Base-by-base conservation (phyloP, 2,113 vertebrate genomes). In the Muntiacus muntjak region DNA sequence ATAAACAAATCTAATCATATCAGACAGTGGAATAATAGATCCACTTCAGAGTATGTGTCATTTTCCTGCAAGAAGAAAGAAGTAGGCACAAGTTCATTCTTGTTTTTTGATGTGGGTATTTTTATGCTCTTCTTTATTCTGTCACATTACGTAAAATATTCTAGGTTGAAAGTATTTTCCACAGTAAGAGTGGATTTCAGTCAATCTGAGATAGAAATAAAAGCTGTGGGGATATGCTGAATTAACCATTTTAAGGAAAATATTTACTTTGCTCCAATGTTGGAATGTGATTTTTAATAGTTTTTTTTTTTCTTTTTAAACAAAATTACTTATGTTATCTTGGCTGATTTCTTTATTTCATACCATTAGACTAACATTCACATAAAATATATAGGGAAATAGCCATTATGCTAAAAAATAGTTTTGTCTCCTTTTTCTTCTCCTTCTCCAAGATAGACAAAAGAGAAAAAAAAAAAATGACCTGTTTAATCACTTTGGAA, bases 121-220 rank as follows among this genome's bases (percentile, higher is more conserved):
- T 97, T 95, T 78, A 52, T 25, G 52, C 54, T 93, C 11, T 55
- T 93, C 79, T 93, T 95, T 95, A 89, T 95, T 89, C 91, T 95
- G 71, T 89, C 94, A 93, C 5, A 74, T 89, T 84, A 28, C 71
- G 95, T 95, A 62, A 94, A 83, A 71, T 89, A 84, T 71, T 87
- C 82, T 58, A 58, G 40, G 78, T 33, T 91, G 60, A 94, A 91
- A 94, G 33, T 71, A 79, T 97, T 96, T 87, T n/a, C 28, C 96
- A 15, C 40, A 81, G 36, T 36, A 83, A 97, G 33, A 78, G 43
- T 81, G 79, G n/a, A 78, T 74, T 95, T 97, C 58, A 87, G 79
- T 92, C 62, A 84, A 10, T 54, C 2, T 47, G 86, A 79, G 50
- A 85, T 16, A 52, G 57, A 94, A 60, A 71, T 83, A 86, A 89